Evolutionary conservation across 30 jellyfish, hydroid and myxozoan genomes (phyloP).

Genomic region (Hydractinia symbiolongicarpus): DNA sequence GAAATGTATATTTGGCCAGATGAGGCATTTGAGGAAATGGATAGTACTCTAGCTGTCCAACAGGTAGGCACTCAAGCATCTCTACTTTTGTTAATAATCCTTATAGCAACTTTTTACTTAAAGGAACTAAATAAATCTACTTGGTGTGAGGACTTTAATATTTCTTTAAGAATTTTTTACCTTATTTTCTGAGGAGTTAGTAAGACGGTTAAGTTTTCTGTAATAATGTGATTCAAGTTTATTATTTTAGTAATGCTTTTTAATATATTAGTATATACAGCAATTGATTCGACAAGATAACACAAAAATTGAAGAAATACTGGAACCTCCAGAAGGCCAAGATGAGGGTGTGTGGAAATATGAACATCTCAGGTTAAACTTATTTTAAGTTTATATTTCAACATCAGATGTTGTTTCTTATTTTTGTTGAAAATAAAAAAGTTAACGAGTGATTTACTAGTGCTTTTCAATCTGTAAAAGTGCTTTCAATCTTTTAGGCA

Average conservation of each 20-base stretch:
- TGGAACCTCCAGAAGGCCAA: constrained; percentile 98
- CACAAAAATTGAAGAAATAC: constrained; percentile 76
- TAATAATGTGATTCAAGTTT: no score
- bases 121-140: no score
- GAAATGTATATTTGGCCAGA: constrained; percentile 82
- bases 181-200: no score
- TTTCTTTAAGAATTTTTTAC: no score
- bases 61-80: constrained; percentile 51
- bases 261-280: constrained; percentile 59
- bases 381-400: background rate
- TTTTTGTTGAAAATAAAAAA: no score
- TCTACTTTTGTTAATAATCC: no score
- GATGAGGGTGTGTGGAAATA: constrained; percentile 99
- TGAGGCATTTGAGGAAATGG: constrained; percentile 96
- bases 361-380: constrained; percentile 87
- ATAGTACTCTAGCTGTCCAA: constrained; percentile 95
- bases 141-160: no score
- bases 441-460: no score
- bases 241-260: no score
- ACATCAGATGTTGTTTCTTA: background rate
- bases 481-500: constrained; percentile 52
- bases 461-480: background rate
- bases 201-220: no score
- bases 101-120: no score
- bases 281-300: constrained; percentile 83